phyloP scores from a whole-genome alignment of 2,888 invertebrate genomes.

The Drosophila incognita region DNA sequence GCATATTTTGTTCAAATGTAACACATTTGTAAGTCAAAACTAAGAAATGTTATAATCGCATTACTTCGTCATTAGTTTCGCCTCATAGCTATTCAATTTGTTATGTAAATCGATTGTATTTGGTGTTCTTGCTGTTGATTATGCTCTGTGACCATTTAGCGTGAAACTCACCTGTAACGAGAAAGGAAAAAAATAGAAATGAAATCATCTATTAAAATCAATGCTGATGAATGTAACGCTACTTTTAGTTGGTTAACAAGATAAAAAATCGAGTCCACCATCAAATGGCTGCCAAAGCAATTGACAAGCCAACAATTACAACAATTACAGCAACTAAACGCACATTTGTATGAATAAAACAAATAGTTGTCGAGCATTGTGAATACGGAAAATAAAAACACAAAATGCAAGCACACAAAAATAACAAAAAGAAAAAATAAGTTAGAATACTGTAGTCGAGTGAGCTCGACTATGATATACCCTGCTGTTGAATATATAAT shows the following conservation, averaged over 20 bases:
- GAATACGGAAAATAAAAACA: constrained; percentile 40
- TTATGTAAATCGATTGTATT: neutral
- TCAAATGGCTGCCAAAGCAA: constrained; percentile 42
- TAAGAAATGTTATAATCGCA: neutral
- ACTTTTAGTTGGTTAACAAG: constrained; percentile 9
- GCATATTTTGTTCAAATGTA: neutral
- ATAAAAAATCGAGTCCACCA: constrained; percentile 14
- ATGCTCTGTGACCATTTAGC: neutral
- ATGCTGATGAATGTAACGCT: constrained; percentile 31
- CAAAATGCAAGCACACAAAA: constrained; percentile 1
- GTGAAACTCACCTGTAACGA: constrained; percentile 55
- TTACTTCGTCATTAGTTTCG: neutral
- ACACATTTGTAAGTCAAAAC: neutral
- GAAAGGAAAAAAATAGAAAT: constrained; percentile 15
- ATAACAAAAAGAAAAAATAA: neutral
- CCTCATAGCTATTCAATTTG: neutral
- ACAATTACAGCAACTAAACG: constrained; percentile 3
- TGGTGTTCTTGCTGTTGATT: neutral
- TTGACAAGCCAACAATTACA: constrained; percentile 47
- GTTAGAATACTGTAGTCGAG: neutral
- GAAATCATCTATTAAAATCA: constrained; percentile 39
- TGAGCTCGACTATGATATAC: neutral
- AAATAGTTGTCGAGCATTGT: constrained; percentile 46
- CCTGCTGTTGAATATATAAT: too few species aligned
- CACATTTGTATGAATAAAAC: constrained; percentile 21